Percentiles rank a stretch among this genome's conserved stretches.
phyloP scores from a whole-genome alignment of 2,888 invertebrate genomes.

The Tanytarsus gracilentus region DNA sequence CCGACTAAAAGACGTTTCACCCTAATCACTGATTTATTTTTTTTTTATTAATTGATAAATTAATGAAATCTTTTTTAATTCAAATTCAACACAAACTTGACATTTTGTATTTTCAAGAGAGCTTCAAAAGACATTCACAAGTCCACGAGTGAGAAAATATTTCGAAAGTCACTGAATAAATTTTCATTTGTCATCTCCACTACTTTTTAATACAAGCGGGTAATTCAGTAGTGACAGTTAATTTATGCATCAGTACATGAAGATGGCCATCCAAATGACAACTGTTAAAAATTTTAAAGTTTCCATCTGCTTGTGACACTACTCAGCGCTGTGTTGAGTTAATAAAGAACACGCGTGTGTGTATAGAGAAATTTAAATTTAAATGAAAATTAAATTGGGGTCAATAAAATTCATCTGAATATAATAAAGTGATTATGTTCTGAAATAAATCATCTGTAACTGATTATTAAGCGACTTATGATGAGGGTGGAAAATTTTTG shows the following conservation, averaged over 20 bases:
- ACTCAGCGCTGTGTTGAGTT: no score
- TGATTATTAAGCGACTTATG: background rate
- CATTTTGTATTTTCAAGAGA: background rate
- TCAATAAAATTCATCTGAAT: background rate
- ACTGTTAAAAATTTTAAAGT: background rate
- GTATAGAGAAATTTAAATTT: no score
- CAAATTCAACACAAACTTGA: no score
- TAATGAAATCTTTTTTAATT: no score
- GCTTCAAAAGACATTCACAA: background rate
- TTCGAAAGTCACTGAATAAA: conserved; percentile 10
- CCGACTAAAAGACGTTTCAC: no score
- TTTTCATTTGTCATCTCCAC: background rate
- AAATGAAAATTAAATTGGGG: background rate
- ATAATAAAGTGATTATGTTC: background rate
- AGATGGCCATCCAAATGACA: background rate
- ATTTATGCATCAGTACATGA: background rate
- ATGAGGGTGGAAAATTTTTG: conserved; percentile 1
- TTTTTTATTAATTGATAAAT: no score
- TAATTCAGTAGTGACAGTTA: conserved; percentile 1
- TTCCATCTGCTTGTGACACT: background rate
- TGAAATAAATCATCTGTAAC: conserved; percentile 10
- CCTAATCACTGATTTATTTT: no score
- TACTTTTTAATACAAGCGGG: no score
- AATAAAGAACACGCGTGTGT: no score
- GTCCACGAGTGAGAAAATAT: background rate